Percentiles rank a stretch among this genome's conserved stretches.
These are phyloP conservation scores for Dascillus cervinus DNA, from an alignment of 2,888 invertebrate species.

Conservation along the genomic window DNA sequence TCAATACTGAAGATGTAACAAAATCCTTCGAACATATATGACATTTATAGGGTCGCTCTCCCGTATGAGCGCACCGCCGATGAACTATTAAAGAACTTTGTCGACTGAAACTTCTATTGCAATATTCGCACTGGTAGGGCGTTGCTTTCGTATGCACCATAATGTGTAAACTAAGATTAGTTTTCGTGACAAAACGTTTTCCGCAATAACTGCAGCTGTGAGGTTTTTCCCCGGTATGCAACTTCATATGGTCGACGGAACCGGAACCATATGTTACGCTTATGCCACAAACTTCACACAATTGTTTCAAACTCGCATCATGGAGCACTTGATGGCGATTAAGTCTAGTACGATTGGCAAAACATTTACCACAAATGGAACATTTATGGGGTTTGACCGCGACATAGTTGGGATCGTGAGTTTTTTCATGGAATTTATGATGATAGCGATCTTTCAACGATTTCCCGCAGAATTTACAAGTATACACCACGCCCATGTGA, in stretches of 20 bases:
- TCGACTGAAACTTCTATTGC: conserved; percentile 48
- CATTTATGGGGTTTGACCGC: too few relatives aligned
- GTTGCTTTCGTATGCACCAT: conserved; percentile 32
- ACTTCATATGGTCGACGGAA: conserved; percentile 27
- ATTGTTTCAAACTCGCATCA: too few relatives aligned
- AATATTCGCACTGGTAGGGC: conserved; percentile 47
- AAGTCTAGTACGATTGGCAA: conserved; percentile 15
- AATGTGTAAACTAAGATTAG: conserved; percentile 44
- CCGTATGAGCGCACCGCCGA: conserved; percentile 46
- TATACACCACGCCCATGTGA: conserved; percentile 13
- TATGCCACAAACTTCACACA: conserved; percentile 1
- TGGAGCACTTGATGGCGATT: conserved; percentile 23
- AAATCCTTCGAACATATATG: conserved; percentile 5
- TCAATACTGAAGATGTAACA: not conserved
- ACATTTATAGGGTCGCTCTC: conserved; percentile 35
- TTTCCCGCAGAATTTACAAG: conserved; percentile 42
- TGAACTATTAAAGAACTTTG: conserved; percentile 45
- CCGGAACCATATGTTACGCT: not conserved
- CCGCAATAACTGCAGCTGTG: conserved; percentile 23
- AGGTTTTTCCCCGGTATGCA: conserved; percentile 37
- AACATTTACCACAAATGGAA: too few relatives aligned
- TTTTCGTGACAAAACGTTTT: conserved; percentile 35
- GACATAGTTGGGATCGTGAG: conserved; percentile 6
- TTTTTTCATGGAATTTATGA: conserved; percentile 25
- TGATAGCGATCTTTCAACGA: conserved; percentile 43